Base-by-base conservation (phyloP, 1,140 invertebrate species). In the Drosophila kohkoa region DNA sequence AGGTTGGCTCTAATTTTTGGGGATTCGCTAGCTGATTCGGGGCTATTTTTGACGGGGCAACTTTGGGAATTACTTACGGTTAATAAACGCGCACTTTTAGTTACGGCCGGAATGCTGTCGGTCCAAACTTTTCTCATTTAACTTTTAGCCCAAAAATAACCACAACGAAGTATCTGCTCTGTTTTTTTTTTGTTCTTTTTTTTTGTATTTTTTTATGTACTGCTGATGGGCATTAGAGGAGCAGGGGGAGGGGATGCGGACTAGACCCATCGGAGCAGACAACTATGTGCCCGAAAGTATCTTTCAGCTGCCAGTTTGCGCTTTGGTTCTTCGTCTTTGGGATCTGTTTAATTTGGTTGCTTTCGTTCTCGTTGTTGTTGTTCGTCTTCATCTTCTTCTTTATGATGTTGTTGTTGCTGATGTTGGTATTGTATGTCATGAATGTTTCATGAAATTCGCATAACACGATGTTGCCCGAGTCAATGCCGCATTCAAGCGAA, bases 101-200 rank as follows among this genome's bases (percentile, higher is more conserved):
- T 80, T 80, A 75, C 52, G 67, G 59, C 64, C 48, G 48, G 54
- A 66, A 62, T 71, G 59, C 20, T 43, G n/a, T 16, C 13, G 32
- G 54, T n/a, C 25, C 25, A 48, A 87, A 87, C 70, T 87, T 87
- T 87, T 87, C 66, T 87, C 77, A 87, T 88, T 87, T 82, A 87
- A 83, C 80, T 87, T 87, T 87, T 82, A 43, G 62, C 55, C 60
- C 54, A 45, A 55, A 49, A 60, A 67, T 62, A 71, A 75, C 75
- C 45, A 54, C 60, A 51, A 46, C 59, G 30, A 66, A 67, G 60
- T 54, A 52, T 67, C 67, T 48, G 25, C 55, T 43, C 32, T 8
- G 35, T n/a, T 38, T 60, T 8, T 28, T 30, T 15, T 35, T 10
- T 54, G 3, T 16, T 8, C 10, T 11, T 52, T 72, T 72, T 72